phyloP scores from a whole-genome alignment of 2,888 invertebrate genomes.

The Adela reaumurella region DNA sequence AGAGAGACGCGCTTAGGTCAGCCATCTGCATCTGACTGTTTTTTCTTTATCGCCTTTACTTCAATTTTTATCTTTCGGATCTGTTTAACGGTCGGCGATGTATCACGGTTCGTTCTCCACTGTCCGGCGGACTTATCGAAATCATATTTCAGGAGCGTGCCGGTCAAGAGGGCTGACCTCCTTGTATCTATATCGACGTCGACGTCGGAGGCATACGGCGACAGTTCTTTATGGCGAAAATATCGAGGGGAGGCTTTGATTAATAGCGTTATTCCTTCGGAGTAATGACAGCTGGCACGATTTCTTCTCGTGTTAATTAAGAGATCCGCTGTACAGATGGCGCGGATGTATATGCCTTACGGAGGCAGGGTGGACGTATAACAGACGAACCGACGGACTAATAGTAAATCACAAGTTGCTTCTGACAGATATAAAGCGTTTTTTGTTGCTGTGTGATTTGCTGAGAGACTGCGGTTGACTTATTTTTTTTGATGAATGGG shows the following conservation, averaged over 20 bases:
- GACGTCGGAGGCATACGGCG: constrained; percentile 51
- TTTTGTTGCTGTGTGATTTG: background rate
- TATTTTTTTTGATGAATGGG: too few relatives aligned
- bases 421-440: background rate
- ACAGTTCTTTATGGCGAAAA: constrained; percentile 14
- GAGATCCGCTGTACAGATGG: background rate
- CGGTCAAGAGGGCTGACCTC: background rate
- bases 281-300: constrained; percentile 8
- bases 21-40: background rate
- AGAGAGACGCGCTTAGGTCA: background rate
- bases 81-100: background rate
- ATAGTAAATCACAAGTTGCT: background rate
- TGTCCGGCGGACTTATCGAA: constrained; percentile 37
- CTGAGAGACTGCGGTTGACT: background rate
- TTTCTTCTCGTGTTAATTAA: background rate
- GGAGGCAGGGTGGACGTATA: too few relatives aligned
- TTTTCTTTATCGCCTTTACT: background rate
- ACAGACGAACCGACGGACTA: too few relatives aligned
- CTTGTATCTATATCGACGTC: constrained; percentile 39
- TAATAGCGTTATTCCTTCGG: constrained; percentile 45
- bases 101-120: background rate
- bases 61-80: background rate
- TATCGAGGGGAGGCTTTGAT: constrained; percentile 20
- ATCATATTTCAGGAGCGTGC: constrained; percentile 52
- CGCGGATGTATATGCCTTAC: too few relatives aligned